A percentile compares a stretch with the other conserved stretches of the same genome.
phyloP scores from a whole-genome alignment of 2,797 vertebrate genomes.

The Sebastolobus altivelis region DNA sequence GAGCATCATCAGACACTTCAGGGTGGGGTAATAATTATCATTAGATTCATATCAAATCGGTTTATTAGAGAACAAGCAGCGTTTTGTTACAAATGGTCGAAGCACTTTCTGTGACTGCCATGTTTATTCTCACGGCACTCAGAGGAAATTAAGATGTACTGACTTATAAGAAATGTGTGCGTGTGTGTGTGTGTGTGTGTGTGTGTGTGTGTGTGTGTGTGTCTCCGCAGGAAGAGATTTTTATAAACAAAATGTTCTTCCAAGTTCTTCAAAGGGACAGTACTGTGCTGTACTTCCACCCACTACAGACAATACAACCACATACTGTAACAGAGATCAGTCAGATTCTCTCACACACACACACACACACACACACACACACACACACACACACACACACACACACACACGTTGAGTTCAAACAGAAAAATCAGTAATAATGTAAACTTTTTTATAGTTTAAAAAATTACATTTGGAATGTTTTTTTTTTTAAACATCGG shows the following conservation, averaged over 20 bases:
- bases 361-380: background rate
- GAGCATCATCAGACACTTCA: background rate
- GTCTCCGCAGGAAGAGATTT: slow-evolving; percentile 12
- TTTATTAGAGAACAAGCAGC: background rate
- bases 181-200: slow-evolving; percentile 1
- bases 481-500: no score
- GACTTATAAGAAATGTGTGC: background rate
- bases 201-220: slow-evolving; percentile 4
- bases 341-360: background rate
- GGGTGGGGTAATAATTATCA: background rate
- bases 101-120: background rate
- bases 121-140: slow-evolving; percentile 4
- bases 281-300: slow-evolving; percentile 43
- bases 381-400: no score
- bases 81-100: slow-evolving; percentile 11
- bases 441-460: no score
- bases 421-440: no score
- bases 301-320: slow-evolving; percentile 40
- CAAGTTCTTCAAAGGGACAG: slow-evolving; percentile 53
- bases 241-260: slow-evolving; percentile 62
- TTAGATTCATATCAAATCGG: background rate
- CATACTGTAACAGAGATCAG: slow-evolving; percentile 11
- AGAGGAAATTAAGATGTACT: background rate
- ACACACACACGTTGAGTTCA: no score
- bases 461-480: no score